Evolutionary conservation across 2,113 vertebrate genomes (phyloP).

Genomic region (Dipodomys stephensi): DNA sequence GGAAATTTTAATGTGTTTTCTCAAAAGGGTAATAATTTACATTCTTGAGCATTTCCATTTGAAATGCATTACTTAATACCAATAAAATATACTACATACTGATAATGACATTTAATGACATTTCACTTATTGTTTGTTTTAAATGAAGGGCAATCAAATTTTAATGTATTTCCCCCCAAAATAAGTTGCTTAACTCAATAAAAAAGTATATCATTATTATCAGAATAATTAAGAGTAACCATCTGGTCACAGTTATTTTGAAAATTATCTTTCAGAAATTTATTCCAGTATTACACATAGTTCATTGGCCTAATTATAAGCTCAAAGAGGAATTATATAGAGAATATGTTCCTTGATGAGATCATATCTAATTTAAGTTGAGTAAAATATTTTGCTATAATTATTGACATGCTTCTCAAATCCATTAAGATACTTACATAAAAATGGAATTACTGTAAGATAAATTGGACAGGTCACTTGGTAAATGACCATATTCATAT

Average conservation of each 20-base stretch:
- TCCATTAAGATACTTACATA: neutral
- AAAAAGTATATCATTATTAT: neutral
- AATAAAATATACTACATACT: neutral
- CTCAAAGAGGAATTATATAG: neutral
- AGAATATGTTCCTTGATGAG: neutral
- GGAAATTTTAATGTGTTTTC: neutral
- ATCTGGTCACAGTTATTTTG: neutral
- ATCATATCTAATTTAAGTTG: neutral
- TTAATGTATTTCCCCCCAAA: no score
- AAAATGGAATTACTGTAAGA: constrained; percentile 20
- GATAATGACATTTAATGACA: no score
- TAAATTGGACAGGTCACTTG: neutral
- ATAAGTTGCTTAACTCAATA: no score
- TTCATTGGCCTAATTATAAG: neutral
- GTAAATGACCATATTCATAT: neutral
- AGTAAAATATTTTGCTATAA: neutral
- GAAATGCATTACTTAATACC: neutral
- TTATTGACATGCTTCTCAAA: neutral
- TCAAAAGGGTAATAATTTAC: neutral
- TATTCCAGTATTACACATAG: neutral
- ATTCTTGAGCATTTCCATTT: neutral
- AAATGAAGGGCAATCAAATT: no score
- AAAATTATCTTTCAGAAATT: constrained; percentile 16
- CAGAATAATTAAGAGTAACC: neutral
- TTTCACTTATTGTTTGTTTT: no score